phyloP scores from a whole-genome alignment of 2,797 vertebrate species.

The Malacoraja senta region DNA sequence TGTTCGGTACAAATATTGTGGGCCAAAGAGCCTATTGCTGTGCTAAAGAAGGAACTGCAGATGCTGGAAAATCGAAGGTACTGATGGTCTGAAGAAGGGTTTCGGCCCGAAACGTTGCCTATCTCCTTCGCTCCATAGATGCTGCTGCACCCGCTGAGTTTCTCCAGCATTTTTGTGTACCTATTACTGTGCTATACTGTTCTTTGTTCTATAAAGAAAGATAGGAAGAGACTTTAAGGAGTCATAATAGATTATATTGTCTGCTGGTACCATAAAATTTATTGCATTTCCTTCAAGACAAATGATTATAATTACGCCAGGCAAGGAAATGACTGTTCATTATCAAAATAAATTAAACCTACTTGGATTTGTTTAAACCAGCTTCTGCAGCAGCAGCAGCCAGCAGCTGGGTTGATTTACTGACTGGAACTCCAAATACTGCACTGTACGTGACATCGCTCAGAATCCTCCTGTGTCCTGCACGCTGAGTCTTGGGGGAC shows the following conservation, averaged over 20 bases:
- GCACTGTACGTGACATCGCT: constrained; percentile 95
- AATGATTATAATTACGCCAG: constrained; percentile 39
- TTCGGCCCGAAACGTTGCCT: too few relatives aligned
- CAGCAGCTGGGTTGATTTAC: constrained; percentile 92
- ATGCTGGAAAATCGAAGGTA: too few relatives aligned
- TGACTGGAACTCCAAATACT: constrained; percentile 89
- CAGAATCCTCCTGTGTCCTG: constrained; percentile 87
- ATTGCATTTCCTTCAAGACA: not conserved
- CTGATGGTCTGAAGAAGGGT: too few relatives aligned
- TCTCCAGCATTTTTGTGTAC: too few relatives aligned
- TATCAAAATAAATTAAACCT: constrained; percentile 43
- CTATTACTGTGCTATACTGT: too few relatives aligned
- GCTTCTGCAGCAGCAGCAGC: constrained; percentile 93
- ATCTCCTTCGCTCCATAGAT: too few relatives aligned
- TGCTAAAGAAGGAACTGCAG: too few relatives aligned
- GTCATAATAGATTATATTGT: not conserved
- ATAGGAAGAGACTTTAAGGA: not conserved
- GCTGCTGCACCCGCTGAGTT: too few relatives aligned
- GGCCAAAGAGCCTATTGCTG: too few relatives aligned
- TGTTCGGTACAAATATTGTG: too few relatives aligned
- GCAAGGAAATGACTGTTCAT: constrained; percentile 31
- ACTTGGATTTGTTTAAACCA: constrained; percentile 97
- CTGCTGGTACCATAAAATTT: not conserved
- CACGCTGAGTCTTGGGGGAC: constrained; percentile 84
- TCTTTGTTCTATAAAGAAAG: not conserved